phyloP scores from a whole-genome alignment of 2,113 vertebrate species.

The Boulengeromyrus knoepffleri region DNA sequence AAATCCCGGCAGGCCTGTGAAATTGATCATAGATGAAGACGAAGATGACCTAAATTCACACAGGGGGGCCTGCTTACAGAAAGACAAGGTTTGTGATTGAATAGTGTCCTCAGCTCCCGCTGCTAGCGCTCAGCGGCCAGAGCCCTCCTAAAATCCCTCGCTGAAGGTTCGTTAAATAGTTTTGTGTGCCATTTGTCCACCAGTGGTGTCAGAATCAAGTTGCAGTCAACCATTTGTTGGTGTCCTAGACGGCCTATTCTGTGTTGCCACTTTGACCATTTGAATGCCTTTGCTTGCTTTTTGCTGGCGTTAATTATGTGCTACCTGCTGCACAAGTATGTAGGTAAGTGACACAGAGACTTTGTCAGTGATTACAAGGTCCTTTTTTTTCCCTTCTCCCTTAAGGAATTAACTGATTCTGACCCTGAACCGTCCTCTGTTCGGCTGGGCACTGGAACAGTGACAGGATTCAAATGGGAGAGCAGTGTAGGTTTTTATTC shows the following conservation, averaged over 20 bases:
- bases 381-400: conserved; percentile 30
- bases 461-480: conserved; percentile 91
- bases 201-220: conserved; percentile 16
- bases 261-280: neutral
- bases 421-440: conserved; percentile 90
- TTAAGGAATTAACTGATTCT: conserved; percentile 86
- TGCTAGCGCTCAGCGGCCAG: neutral
- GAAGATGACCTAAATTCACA: conserved; percentile 84
- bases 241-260: neutral
- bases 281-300: neutral
- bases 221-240: neutral
- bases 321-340: neutral
- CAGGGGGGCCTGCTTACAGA: conserved; percentile 80
- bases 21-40: conserved; percentile 59
- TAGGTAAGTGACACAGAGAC: neutral
- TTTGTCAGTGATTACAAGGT: conserved; percentile 39
- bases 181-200: neutral
- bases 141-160: neutral
- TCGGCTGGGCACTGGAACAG: conserved; percentile 81
- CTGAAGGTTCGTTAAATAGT: neutral
- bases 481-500: conserved; percentile 68
- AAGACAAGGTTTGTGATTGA: conserved; percentile 78
- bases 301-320: neutral
- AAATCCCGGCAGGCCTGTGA: conserved; percentile 54
- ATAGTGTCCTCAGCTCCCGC: neutral